Conservation (phyloP, 2,888 invertebrate species). For the Cepaea hortensis region DNA sequence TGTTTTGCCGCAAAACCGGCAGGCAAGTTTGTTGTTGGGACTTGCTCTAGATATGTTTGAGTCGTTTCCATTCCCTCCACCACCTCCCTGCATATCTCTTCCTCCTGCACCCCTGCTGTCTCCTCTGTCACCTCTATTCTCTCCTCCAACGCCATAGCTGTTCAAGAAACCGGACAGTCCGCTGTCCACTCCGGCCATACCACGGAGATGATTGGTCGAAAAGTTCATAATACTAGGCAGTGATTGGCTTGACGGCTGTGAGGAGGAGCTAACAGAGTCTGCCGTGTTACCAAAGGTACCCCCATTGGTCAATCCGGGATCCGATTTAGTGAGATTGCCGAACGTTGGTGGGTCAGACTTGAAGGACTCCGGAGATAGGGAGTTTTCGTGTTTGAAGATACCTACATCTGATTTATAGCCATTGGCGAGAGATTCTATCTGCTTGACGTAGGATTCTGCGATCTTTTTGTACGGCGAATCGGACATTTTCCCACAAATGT, state of each 20-base stretch:
- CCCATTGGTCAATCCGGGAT: conserved; percentile 34
- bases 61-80: conserved; percentile 14
- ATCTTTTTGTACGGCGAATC: conserved; percentile 24
- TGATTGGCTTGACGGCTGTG: conserved; percentile 33
- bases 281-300: conserved; percentile 13
- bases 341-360: conserved; percentile 15
- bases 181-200: conserved; percentile 33
- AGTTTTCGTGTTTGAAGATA: conserved; percentile 29
- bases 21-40: conserved; percentile 62
- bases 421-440: conserved; percentile 36
- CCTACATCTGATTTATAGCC: conserved; percentile 34
- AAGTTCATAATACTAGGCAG: conserved; percentile 48
- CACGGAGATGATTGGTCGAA: conserved; percentile 45
- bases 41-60: conserved; percentile 19
- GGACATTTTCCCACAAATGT: neutral
- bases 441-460: conserved; percentile 41
- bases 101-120: conserved; percentile 28
- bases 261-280: conserved; percentile 36
- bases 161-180: conserved; percentile 42
- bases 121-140: neutral
- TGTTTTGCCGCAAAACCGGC: conserved; percentile 68
- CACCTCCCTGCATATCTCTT: neutral
- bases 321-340: conserved; percentile 11
- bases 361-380: conserved; percentile 31
- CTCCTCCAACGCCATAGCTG: conserved; percentile 44